These are phyloP conservation scores for Eulemur macaco DNA, from an alignment of 2,113 vertebrate species.

Conservation along the genomic window DNA sequence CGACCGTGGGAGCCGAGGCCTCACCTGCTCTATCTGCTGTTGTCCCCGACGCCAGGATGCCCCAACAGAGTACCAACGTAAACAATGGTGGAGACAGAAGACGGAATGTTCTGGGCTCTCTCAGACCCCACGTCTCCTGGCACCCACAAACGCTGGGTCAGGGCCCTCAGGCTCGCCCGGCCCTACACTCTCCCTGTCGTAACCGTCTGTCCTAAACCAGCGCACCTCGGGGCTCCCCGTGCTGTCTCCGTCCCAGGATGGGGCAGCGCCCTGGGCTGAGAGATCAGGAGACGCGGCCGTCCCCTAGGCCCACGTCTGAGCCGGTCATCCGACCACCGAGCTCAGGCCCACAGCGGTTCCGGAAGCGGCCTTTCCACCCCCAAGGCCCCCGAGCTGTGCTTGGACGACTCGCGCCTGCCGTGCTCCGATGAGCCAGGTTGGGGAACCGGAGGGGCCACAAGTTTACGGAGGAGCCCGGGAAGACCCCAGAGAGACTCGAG, in stretches of 20 bases:
- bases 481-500: background rate
- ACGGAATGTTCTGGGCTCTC: background rate
- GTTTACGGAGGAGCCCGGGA: fast-evolving
- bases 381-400: background rate
- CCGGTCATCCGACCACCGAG: background rate
- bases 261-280: fast-evolving
- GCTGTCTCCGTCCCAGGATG: background rate
- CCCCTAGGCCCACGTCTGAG: background rate
- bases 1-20: fast-evolving
- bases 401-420: too few species aligned
- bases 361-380: background rate
- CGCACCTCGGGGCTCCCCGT: background rate
- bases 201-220: background rate
- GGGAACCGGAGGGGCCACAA: fast-evolving
- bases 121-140: background rate
- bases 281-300: background rate
- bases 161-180: background rate
- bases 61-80: background rate
- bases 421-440: background rate
- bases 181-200: fast-evolving
- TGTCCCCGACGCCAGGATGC: background rate
- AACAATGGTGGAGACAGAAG: fast-evolving
- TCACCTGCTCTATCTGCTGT: background rate
- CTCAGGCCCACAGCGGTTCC: background rate
- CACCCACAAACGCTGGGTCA: background rate